Conservation (phyloP, 2,113 vertebrate species). For the Halichoerus grypus region DNA sequence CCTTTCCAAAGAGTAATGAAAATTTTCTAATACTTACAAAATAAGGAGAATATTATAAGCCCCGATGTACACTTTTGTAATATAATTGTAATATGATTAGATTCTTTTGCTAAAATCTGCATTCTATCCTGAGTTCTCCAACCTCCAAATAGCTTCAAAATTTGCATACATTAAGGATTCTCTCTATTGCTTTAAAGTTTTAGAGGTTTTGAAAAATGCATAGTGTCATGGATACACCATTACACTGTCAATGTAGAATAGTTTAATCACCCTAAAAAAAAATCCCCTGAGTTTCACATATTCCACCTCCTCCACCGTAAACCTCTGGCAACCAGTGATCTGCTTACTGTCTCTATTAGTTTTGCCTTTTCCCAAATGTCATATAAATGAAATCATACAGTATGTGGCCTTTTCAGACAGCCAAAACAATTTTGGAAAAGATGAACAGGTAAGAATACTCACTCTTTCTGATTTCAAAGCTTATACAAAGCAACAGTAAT, state of each 20-base stretch:
- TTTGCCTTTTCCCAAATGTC: neutral
- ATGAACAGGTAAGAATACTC: neutral
- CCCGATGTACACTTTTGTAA: neutral
- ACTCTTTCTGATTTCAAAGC: neutral
- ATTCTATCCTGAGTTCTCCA: neutral
- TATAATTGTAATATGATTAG: neutral
- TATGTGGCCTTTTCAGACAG: neutral
- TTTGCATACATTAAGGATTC: neutral
- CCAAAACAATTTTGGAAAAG: neutral
- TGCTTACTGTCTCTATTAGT: neutral
- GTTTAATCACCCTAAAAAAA: neutral
- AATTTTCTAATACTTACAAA: neutral
- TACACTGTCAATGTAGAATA: neutral
- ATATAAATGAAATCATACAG: neutral
- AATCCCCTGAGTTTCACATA: neutral
- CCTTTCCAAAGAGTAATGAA: neutral
- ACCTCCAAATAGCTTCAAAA: neutral
- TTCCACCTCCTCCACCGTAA: neutral
- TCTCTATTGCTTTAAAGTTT: neutral
- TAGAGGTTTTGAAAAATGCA: neutral
- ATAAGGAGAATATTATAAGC: neutral
- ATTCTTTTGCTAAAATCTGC: neutral
- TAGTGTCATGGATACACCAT: neutral
- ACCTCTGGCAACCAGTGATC: neutral
- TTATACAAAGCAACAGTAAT: neutral